Base-by-base conservation (phyloP, 2,113 vertebrate species). In the Lontra canadensis region DNA sequence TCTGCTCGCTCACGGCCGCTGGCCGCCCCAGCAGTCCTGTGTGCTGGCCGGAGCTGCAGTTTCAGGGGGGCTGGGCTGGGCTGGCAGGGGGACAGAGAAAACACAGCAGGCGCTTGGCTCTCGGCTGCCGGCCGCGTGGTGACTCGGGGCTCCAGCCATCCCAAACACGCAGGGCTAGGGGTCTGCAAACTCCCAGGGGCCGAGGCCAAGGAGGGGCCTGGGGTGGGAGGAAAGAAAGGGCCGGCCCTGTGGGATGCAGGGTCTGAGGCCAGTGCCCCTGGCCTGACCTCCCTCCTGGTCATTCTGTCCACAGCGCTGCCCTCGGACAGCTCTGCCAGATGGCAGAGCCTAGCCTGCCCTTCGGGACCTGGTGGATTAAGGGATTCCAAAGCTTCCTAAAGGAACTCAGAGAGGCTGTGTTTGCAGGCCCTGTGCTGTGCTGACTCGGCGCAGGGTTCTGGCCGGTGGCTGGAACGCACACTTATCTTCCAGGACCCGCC, bases 381-480 rank as follows among this genome's bases (percentile, higher is more conserved):
- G 85, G 76, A 80, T 9, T 31, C 61, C 34, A 23, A 0, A 4
- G 4, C 49, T 55, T n/a, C 65, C 39, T 8, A 7, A 3, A 4
- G 59, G 36, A n/a, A 36, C 0, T 3, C 0, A 0, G 44, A 6
- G 0, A 12, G 57, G 39, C 49, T 4, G 0, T 0, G n/a, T 39
- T 25, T 55, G 36, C 55, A 4, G 31, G 65, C 29, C 3, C 25
- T 0, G 13, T 2, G 15, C 57, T 5, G 0, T 44, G 73, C 25
- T 1, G 42, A 25, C 73, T 76, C 14, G 3, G 25, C 2, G 73
- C 74, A 18, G 42, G 36, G 44, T 34, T 83, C 74, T 2, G 36
- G 59, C 36, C 20, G 1, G 14, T 1, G 8, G 4, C 49, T 14
- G 6, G 8, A 20, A 3, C 4, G n/a, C 31, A 25, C 29, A n/a